These are phyloP conservation scores for Orthosia gothica DNA, from an alignment of 2,888 invertebrate species.

Conservation along the genomic window DNA sequence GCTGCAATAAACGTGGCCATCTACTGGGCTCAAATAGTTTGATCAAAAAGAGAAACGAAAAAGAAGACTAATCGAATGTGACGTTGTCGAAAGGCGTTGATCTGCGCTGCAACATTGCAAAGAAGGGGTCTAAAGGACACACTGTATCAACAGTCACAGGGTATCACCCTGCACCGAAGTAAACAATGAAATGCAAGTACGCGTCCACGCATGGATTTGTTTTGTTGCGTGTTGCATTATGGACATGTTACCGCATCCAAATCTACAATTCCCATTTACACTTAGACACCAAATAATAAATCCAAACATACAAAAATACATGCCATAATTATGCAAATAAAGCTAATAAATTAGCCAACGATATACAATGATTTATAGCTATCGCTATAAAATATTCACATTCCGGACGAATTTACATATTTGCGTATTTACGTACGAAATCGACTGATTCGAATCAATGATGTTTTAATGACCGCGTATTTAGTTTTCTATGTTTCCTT, in stretches of 20 bases:
- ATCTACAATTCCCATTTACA: slow-evolving; percentile 38
- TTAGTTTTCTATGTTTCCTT: slow-evolving; percentile 44
- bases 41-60: too few relatives aligned
- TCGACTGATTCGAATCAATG: slow-evolving; percentile 54
- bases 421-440: slow-evolving; percentile 42
- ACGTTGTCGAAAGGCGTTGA: too few relatives aligned
- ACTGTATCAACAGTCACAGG: too few relatives aligned
- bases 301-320: slow-evolving; percentile 65
- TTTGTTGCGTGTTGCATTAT: neutral
- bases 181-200: too few relatives aligned
- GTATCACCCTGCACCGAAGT: too few relatives aligned
- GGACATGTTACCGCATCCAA: neutral
- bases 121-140: too few relatives aligned
- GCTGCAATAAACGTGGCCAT: too few relatives aligned
- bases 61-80: too few relatives aligned
- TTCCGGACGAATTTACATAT: slow-evolving; percentile 57
- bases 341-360: slow-evolving; percentile 54
- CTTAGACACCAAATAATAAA: slow-evolving; percentile 52
- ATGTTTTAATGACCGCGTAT: slow-evolving; percentile 47
- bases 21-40: too few relatives aligned
- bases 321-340: slow-evolving; percentile 64
- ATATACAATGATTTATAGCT: slow-evolving; percentile 55
- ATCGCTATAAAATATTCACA: slow-evolving; percentile 40
- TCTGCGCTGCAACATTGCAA: too few relatives aligned
- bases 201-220: neutral